Evolutionary conservation across 2,113 vertebrate genomes (phyloP), one percentile per base, ranked within the genome.

Genomic region (Phrynocephalus versicolor): DNA sequence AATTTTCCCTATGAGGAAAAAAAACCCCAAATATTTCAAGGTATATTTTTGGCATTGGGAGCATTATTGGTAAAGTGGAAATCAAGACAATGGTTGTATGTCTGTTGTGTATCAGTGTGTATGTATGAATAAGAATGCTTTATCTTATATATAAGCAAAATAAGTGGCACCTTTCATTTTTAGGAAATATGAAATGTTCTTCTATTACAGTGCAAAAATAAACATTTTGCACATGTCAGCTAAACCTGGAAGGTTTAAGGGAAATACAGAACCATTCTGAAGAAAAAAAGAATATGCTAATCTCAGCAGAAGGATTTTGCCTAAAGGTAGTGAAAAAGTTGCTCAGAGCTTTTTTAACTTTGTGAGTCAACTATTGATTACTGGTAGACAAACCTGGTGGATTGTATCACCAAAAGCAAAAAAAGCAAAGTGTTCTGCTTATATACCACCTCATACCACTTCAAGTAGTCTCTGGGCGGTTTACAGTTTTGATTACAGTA

Each of bases 281-380:
- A 58, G 73, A 39, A 23, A 79, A 75, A 84, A 76, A 6, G 60
- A 72, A 15, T 71, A 15, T 67, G 92, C 85, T 92, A 80, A 84
- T 84, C 81, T 89, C 89, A 85, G 90, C 70, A 70, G 90, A 92
- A 92, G 80, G 69, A 74, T 89, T 93, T 92, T 79, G 88, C 90
- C 89, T 90, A 83, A 84, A 86, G 90, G 82, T 85, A 1, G 0
- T 25, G 84, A 70, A 83, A 72, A 64, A 89, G 72, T 83, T 90
- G 25, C 72, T 27, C 16, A 27, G 51, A 21, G 41, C 18, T 62
- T 74, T 16, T n/a, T 83, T 51, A 51, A 62, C 25, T 41, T 45
- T 10, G 23, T 79, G 57, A 82, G 30, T 14, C 51, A 60, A 16
- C 35, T 60, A 41, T 2, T 10, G 74, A 74, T 35, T 33, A 21